These are phyloP conservation scores for Lacerta viridis DNA, from an alignment of 2,797 vertebrate genomes.

Conservation along the genomic window DNA sequence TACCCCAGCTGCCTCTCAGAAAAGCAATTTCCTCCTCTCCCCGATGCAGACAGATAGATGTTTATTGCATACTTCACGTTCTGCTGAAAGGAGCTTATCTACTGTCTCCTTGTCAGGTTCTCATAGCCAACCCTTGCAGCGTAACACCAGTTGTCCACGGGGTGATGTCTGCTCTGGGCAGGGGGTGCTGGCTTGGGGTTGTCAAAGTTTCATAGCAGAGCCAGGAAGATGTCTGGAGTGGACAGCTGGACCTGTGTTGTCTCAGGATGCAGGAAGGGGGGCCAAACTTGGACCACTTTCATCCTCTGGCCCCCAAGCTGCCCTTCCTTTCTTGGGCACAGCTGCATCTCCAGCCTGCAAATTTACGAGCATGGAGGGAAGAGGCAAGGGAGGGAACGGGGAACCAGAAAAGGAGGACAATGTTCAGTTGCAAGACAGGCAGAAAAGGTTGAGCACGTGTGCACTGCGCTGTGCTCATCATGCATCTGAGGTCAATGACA, in stretches of 20 bases:
- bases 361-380: background rate
- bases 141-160: too few species aligned
- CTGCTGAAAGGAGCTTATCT: background rate
- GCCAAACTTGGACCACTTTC: background rate
- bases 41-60: background rate
- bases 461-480: background rate
- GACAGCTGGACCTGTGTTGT: too few species aligned
- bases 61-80: background rate
- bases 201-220: background rate
- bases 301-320: background rate
- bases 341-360: background rate
- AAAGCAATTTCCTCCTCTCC: background rate
- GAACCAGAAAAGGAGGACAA: slow-evolving; percentile 24
- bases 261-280: background rate
- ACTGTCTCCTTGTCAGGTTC: background rate
- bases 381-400: background rate
- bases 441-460: background rate
- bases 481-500: background rate
- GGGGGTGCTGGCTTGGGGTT: background rate
- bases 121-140: too few species aligned
- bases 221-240: background rate
- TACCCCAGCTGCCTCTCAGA: background rate
- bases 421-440: background rate
- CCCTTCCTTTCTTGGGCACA: slow-evolving; percentile 22
- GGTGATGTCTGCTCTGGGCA: too few species aligned